These are phyloP conservation scores for Labia minor DNA, from an alignment of 2,888 invertebrate species.

Conservation along the genomic window DNA sequence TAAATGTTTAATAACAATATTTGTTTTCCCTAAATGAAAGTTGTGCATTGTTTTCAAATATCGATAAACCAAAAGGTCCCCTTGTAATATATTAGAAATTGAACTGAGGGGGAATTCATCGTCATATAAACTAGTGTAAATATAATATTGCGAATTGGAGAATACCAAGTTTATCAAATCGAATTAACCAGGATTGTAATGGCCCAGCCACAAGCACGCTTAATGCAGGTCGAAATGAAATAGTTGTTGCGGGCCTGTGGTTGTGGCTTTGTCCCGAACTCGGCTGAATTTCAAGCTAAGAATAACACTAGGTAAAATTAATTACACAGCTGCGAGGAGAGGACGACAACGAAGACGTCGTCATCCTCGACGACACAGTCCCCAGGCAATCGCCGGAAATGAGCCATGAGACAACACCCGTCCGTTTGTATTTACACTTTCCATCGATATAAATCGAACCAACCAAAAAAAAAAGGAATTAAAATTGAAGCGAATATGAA, in stretches of 20 bases:
- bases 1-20: too few relatives aligned
- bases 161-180: conserved; percentile 8
- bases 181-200: conserved; percentile 13
- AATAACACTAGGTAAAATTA: conserved; percentile 8
- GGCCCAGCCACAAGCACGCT: conserved; percentile 2
- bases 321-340: background rate
- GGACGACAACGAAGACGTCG: background rate
- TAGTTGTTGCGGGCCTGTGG: conserved; percentile 8
- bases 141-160: conserved; percentile 13
- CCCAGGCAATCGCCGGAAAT: background rate
- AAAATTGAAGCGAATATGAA: background rate
- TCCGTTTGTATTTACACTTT: background rate
- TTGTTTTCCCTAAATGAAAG: too few relatives aligned
- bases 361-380: background rate
- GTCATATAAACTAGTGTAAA: conserved; percentile 1
- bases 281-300: conserved; percentile 4
- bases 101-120: background rate
- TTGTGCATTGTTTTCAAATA: too few relatives aligned
- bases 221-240: conserved; percentile 13
- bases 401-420: background rate
- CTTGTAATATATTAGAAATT: too few relatives aligned
- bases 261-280: conserved; percentile 2
- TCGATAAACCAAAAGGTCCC: too few relatives aligned
- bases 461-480: background rate
- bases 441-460: background rate